phyloP scores from a whole-genome alignment of 2,113 vertebrate species.

The Astatoreochromis straeleni region DNA sequence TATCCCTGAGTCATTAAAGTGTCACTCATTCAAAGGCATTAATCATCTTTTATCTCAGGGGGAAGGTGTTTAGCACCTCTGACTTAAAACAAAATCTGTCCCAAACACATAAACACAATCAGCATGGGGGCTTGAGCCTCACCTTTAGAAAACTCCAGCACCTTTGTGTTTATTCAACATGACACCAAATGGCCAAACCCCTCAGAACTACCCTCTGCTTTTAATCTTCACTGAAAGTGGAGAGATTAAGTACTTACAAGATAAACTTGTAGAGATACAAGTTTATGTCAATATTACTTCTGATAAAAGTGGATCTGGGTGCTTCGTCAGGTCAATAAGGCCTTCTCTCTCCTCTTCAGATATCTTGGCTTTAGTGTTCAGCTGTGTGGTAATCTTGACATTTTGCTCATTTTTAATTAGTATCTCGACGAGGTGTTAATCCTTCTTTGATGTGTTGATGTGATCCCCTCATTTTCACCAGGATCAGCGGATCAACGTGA shows the following conservation, averaged over 20 bases:
- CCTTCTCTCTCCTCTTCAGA: background rate
- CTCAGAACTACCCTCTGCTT: background rate
- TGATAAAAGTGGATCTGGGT: background rate
- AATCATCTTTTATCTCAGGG: constrained; percentile 68
- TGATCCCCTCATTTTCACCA: constrained; percentile 51
- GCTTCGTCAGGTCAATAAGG: background rate
- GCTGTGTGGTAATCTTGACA: background rate
- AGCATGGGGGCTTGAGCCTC: constrained; percentile 37
- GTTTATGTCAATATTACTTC: background rate
- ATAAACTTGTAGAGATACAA: background rate
- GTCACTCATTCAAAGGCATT: constrained; percentile 59
- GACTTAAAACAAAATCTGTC: constrained; percentile 61
- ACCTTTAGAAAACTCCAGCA: constrained; percentile 43
- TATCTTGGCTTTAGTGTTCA: background rate
- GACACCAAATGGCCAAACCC: constrained; percentile 66
- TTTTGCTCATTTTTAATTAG: background rate
- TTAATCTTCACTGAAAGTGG: background rate
- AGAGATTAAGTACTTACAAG: background rate
- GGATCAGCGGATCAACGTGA: constrained; percentile 51
- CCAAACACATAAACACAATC: constrained; percentile 55
- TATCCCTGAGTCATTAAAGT: constrained; percentile 61
- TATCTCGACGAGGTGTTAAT: constrained; percentile 6
- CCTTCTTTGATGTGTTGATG: constrained; percentile 58
- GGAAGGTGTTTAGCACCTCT: constrained; percentile 63
- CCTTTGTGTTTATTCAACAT: constrained; percentile 72